Evolutionary conservation across 2,797 vertebrate genomes (phyloP), one percentile per base, ranked within the genome.

Genomic region (Odontamblyopus rebecca): DNA sequence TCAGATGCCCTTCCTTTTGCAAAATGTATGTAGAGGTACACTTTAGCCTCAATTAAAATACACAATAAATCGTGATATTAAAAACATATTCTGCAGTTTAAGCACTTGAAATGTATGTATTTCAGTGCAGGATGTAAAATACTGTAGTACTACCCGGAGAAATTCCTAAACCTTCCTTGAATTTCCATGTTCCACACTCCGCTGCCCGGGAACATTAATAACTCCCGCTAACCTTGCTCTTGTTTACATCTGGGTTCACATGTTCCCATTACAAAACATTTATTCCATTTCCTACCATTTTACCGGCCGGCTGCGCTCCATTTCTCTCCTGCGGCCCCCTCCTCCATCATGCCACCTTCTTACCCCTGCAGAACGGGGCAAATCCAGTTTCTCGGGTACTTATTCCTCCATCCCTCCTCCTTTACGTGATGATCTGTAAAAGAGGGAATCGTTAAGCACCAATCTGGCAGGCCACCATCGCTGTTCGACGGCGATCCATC

Each of bases 381-480:
- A 71, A 71, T 59, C 75, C 53, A 0, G 62, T 41, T 35, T 44
- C 44, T 6, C 3, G 11, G 16, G 19, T 62, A 75, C 75, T 68
- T 30, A 76, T 65, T 65, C 59, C 18, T 30, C 51, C 26, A 35
- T n/a, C 63, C 62, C 69, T 67, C 50, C 68, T 64, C 32, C 19
- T 2, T 23, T 63, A 78, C 77, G 78, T 82, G 86, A 85, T 84
- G 85, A 80, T 80, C 82, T 82, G 84, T 84, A 85, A 85, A 64
- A 88, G 80, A 83, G 18, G 61, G 78, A 86, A 74, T 83, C 86
- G 86, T 91, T 90, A 92, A 83, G 86, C 82, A n/a, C 60, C 83
- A 79, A 91, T 89, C 85, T 90, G 87, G 70, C 61, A 4, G 62
- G 27, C 0, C 16, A 69, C 70, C 74, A 26, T 3, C 0, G 86